These are phyloP conservation scores for Helogale parvula DNA, from an alignment of 2,113 vertebrate genomes.

Conservation along the genomic window DNA sequence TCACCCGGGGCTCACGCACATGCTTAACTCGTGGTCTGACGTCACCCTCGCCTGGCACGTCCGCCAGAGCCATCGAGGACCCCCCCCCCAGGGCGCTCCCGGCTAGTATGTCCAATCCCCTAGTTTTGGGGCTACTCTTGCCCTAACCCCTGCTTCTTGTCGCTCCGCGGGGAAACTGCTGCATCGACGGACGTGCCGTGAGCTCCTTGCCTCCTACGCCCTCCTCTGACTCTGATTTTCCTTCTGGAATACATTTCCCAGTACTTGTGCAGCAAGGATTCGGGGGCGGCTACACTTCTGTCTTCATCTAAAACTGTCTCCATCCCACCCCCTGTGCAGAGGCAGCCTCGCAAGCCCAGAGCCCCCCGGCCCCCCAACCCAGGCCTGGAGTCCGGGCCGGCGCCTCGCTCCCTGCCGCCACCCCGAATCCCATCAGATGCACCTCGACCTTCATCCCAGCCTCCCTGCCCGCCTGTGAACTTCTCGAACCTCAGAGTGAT, in stretches of 20 bases:
- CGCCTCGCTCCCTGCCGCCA: not conserved
- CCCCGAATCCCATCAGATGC: not conserved
- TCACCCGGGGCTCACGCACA: not conserved
- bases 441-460: not conserved
- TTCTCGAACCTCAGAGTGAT: not conserved
- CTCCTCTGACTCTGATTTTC: slow-evolving; percentile 32
- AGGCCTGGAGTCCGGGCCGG: too few relatives aligned
- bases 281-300: slow-evolving; percentile 11
- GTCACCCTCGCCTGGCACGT: not conserved
- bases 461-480: rapidly evolving
- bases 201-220: slow-evolving; percentile 8
- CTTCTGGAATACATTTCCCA: not conserved
- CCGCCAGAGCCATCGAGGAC: not conserved
- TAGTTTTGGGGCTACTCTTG: rapidly evolving
- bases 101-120: rapidly evolving
- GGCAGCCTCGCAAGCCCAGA: not conserved
- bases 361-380: not conserved
- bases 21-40: not conserved
- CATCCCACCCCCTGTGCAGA: not conserved
- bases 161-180: not conserved
- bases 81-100: rapidly evolving
- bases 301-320: slow-evolving; percentile 26
- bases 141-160: rapidly evolving
- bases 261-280: not conserved
- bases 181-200: rapidly evolving